Conservation (phyloP, 64 coral and sea anemone genomes). For the Pachyseris speciosa region DNA sequence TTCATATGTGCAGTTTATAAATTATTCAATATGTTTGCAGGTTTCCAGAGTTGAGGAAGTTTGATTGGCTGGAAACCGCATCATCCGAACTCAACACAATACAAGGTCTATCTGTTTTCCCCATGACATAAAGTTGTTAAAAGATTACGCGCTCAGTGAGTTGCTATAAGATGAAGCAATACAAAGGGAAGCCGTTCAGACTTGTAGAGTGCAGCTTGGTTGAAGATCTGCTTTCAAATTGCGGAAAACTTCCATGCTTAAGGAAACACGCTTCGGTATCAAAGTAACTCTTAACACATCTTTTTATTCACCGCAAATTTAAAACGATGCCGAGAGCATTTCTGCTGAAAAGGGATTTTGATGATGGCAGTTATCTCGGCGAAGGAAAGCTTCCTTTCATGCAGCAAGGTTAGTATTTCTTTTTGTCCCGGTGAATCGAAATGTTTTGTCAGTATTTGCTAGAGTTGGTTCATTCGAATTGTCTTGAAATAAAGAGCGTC, state of each 20-base stretch:
- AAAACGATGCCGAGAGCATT: slow-evolving; percentile 75
- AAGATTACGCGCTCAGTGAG: slow-evolving; percentile 65
- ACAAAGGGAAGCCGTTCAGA: slow-evolving; percentile 18
- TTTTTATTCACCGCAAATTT: slow-evolving; percentile 21
- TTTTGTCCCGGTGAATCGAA: neutral
- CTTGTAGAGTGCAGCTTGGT: slow-evolving; percentile 10
- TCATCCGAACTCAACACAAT: slow-evolving; percentile 72
- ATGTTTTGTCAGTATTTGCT: slow-evolving; percentile 42
- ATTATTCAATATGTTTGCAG: slow-evolving; percentile 88
- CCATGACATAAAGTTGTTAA: slow-evolving; percentile 77
- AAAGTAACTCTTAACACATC: neutral
- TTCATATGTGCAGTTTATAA: slow-evolving; percentile 89
- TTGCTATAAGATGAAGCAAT: slow-evolving; percentile 25
- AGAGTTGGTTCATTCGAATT: slow-evolving; percentile 34
- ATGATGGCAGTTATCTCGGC: slow-evolving; percentile 20
- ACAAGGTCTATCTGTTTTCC: slow-evolving; percentile 51
- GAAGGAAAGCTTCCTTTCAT: neutral
- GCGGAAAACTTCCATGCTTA: slow-evolving; percentile 6
- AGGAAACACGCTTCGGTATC: slow-evolving; percentile 4
- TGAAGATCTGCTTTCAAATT: neutral
- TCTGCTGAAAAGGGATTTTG: slow-evolving; percentile 68
- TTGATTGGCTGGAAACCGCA: slow-evolving; percentile 54
- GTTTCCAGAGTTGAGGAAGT: slow-evolving; percentile 40
- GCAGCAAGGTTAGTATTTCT: slow-evolving; percentile 7
- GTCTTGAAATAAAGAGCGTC: slow-evolving; percentile 49